A percentile compares a stretch with the other conserved stretches of the same genome.
phyloP scores from a whole-genome alignment of 2,888 invertebrate genomes.

The Autographa pulchrina region DNA sequence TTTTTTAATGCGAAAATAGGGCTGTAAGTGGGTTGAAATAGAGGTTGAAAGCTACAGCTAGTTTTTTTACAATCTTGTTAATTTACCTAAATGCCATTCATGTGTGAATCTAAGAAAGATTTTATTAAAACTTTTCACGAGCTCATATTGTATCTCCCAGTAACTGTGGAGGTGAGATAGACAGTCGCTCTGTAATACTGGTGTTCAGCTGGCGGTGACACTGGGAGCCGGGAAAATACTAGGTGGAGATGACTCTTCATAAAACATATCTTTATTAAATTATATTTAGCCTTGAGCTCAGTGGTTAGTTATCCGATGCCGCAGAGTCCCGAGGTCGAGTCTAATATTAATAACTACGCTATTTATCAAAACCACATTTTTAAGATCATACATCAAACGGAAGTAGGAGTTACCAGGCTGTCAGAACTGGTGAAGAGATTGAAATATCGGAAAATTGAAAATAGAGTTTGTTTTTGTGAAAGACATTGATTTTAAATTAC shows the following conservation, averaged over 20 bases:
- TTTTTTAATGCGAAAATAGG: too few species aligned
- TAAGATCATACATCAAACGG: conserved; percentile 20
- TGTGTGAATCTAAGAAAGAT: too few species aligned
- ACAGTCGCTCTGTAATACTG: too few species aligned
- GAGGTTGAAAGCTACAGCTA: too few species aligned
- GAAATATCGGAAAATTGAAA: not conserved
- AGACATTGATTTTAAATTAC: not conserved
- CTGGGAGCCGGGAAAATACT: not conserved
- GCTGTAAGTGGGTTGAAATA: too few species aligned
- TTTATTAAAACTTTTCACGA: too few species aligned
- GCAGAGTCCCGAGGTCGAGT: conserved; percentile 38
- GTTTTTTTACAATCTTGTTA: too few species aligned
- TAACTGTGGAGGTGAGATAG: not conserved
- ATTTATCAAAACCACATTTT: conserved; percentile 33
- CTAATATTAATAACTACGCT: conserved; percentile 7
- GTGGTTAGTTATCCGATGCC: conserved; percentile 33
- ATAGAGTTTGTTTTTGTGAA: conserved; percentile 6
- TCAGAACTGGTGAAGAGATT: conserved; percentile 1
- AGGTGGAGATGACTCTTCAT: not conserved
- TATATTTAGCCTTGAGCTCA: conserved; percentile 24
- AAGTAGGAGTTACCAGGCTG: conserved; percentile 35
- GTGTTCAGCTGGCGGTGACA: too few species aligned
- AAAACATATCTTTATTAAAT: conserved; percentile 3
- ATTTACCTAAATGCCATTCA: too few species aligned
- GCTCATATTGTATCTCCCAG: not conserved